Conservation (phyloP, 2,113 vertebrate species). For the Manacus vitellinus region DNA sequence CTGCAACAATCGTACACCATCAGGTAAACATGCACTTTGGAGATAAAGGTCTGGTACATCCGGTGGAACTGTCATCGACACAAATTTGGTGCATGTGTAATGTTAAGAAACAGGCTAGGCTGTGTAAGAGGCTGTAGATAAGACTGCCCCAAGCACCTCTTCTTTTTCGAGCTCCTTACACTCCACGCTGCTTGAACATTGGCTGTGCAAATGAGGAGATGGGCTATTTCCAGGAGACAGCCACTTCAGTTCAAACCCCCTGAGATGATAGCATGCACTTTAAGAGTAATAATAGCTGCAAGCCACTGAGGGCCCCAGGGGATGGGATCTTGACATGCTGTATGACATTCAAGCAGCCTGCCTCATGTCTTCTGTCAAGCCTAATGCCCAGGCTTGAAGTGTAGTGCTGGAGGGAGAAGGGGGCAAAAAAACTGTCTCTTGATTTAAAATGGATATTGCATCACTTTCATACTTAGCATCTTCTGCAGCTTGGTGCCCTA, state of each 20-base stretch:
- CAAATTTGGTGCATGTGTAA: neutral
- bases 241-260: neutral
- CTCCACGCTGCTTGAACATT: neutral
- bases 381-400: neutral
- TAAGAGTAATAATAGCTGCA: neutral
- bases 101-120: neutral
- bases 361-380: neutral
- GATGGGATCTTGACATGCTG: neutral
- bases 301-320: neutral
- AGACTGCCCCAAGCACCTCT: neutral
- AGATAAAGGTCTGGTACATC: neutral
- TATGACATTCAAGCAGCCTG: neutral
- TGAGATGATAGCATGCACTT: neutral
- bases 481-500: neutral
- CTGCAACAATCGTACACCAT: rapidly evolving
- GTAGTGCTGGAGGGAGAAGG: neutral
- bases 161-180: neutral
- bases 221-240: neutral
- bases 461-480: neutral
- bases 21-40: neutral
- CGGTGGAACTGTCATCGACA: neutral
- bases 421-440: neutral
- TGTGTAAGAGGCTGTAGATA: neutral
- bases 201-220: neutral
- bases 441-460: neutral